Percentiles rank a stretch among this genome's conserved stretches.
phyloP scores from a whole-genome alignment of 2,888 invertebrate species.

The Synanthedon formicaeformis region DNA sequence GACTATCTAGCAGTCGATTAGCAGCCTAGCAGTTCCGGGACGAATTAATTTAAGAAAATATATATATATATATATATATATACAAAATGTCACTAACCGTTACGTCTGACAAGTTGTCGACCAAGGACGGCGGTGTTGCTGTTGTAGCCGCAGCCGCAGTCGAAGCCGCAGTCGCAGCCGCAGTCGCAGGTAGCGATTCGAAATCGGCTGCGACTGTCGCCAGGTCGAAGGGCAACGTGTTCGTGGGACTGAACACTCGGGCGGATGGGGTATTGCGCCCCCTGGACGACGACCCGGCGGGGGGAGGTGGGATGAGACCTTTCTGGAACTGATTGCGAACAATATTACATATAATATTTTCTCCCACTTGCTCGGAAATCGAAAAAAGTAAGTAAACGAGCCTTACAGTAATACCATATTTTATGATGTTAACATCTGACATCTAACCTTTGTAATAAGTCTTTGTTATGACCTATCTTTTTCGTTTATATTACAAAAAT shows the following conservation, averaged over 20 bases:
- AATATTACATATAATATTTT: neutral
- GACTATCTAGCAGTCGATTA: too few relatives aligned
- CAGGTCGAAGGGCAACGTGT: slow-evolving; percentile 43
- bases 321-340: slow-evolving; percentile 20
- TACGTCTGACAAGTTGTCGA: slow-evolving; percentile 24
- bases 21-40: too few relatives aligned
- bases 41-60: too few relatives aligned
- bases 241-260: slow-evolving; percentile 44
- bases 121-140: slow-evolving; percentile 16
- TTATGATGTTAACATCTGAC: too few relatives aligned
- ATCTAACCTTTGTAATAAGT: too few relatives aligned
- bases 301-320: slow-evolving; percentile 59
- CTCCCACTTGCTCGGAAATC: too few relatives aligned
- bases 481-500: too few relatives aligned
- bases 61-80: too few relatives aligned
- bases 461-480: too few relatives aligned
- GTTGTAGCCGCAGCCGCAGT: neutral
- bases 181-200: slow-evolving; percentile 25
- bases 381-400: too few relatives aligned
- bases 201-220: slow-evolving; percentile 34
- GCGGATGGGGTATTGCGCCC: slow-evolving; percentile 40
- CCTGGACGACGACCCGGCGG: slow-evolving; percentile 35
- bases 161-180: neutral
- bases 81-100: slow-evolving; percentile 4
- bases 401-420: too few relatives aligned